A percentile compares a stretch with the other conserved stretches of the same genome.
These are phyloP conservation scores for Eumerus sabulonum DNA, from an alignment of 2,888 invertebrate genomes.

Conservation along the genomic window DNA sequence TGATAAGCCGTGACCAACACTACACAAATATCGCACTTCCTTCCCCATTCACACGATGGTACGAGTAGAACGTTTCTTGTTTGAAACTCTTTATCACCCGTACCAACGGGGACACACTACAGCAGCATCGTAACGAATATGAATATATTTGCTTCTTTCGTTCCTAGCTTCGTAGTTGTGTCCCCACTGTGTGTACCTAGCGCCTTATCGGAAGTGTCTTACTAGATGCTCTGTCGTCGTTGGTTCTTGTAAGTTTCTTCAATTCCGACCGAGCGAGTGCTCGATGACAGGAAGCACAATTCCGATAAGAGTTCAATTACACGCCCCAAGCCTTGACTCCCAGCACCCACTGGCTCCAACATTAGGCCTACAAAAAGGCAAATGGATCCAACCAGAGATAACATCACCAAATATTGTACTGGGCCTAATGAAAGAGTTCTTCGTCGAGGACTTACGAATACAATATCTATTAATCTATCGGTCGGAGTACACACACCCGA, in stretches of 20 bases:
- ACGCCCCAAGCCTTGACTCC: constrained; percentile 37
- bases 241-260: constrained; percentile 19
- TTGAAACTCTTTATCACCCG: constrained; percentile 2
- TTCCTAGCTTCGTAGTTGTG: background rate
- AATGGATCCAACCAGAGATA: constrained; percentile 9
- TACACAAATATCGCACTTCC: constrained; percentile 27
- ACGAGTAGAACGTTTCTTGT: background rate
- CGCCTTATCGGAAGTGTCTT: no score
- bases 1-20: constrained; percentile 31
- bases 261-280: background rate
- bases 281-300: constrained; percentile 39
- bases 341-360: no score
- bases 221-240: no score
- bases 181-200: no score
- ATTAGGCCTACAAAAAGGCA: no score
- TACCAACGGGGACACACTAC: no score
- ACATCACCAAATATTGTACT: constrained; percentile 34
- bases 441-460: background rate
- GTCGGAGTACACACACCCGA: no score
- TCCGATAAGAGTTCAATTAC: constrained; percentile 59
- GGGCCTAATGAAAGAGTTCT: background rate
- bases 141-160: background rate
- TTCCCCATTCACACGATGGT: background rate
- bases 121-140: constrained; percentile 33
- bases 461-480: no score